Percentiles rank a stretch among this genome's conserved stretches.
Conservation (phyloP, 2,888 invertebrate genomes). For the Sphaerophoria rueppellii region DNA sequence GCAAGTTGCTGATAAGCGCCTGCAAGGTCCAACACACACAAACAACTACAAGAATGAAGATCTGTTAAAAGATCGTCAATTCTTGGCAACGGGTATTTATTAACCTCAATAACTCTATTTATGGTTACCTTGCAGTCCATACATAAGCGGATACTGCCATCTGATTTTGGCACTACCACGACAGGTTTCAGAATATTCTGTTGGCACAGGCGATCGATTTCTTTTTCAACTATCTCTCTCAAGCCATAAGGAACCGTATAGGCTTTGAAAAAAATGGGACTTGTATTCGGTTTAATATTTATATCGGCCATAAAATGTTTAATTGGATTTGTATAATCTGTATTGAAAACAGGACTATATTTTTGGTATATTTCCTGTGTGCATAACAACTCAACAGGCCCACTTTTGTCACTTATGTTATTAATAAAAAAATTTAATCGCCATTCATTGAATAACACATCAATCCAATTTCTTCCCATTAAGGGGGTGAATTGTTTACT, state of each 20-base stretch:
- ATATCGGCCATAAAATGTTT: slow-evolving; percentile 11
- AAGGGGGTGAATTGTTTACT: neutral
- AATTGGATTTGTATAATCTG: slow-evolving; percentile 18
- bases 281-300: neutral
- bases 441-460: neutral
- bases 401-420: neutral
- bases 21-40: slow-evolving; percentile 10
- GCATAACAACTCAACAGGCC: neutral
- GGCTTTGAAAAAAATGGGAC: slow-evolving; percentile 8
- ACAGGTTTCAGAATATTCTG: too few relatives aligned
- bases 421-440: neutral
- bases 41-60: slow-evolving; percentile 7
- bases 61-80: slow-evolving; percentile 6
- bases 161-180: slow-evolving; percentile 7
- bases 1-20: slow-evolving; percentile 9
- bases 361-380: neutral
- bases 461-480: slow-evolving; percentile 7
- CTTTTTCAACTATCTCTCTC: neutral
- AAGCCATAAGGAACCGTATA: slow-evolving; percentile 8
- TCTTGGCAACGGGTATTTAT: slow-evolving; percentile 7
- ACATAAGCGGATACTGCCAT: slow-evolving; percentile 4
- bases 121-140: slow-evolving; percentile 18
- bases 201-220: too few relatives aligned
- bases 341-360: neutral
- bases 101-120: slow-evolving; percentile 1